Evolutionary conservation across 2,797 vertebrate species (phyloP), one percentile per base, ranked within the genome.

Genomic region (Poecilia gillii): DNA sequence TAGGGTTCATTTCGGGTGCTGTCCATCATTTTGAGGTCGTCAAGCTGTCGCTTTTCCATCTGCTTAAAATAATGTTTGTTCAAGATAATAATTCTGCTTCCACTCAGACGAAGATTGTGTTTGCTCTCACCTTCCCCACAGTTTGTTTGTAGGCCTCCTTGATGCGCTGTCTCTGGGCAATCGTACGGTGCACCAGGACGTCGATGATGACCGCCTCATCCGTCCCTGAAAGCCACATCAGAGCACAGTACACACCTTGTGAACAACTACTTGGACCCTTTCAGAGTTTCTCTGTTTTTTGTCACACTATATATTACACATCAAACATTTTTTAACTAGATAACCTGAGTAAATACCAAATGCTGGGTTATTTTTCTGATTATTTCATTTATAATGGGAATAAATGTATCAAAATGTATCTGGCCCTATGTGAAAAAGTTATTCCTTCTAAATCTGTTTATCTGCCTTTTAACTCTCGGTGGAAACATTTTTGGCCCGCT

Each of bases 121-220:
- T 28, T 74, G n/a, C 8, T 47, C 96, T 91, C 94, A 99, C 99
- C 97, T 98, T 98, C 85, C 99, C 99, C 2, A 98, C 94, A 0
- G 87, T 81, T 66, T 93, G 91, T 86, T 99, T 99, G 77, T 96
- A 99, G 64, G 96, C 90, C 20, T 96, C 96, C 89, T 97, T 96
- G 85, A 99, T 98, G 72, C 96, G 96, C 95, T 99, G 97, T 72
- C 98, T 97, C 73, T 99, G 99, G 83, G 97, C 95, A 0, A 93
- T 87, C 0, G 94, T 97, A n/a, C 98, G 95, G 57, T 93, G 95
- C 31, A 96, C 91, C 7, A 99, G 33, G 76, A 96, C 81, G 0
- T 95, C 91, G 0, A 91, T 96, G 82, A 99, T 92, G 31, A 94
- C 90, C 0, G 96, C 96, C 94, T 99, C 99, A 43, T 99, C 93